A percentile compares a stretch with the other conserved stretches of the same genome.
These are phyloP conservation scores for Brachycybe producta DNA, from an alignment of 2,888 invertebrate species.

Conservation along the genomic window DNA sequence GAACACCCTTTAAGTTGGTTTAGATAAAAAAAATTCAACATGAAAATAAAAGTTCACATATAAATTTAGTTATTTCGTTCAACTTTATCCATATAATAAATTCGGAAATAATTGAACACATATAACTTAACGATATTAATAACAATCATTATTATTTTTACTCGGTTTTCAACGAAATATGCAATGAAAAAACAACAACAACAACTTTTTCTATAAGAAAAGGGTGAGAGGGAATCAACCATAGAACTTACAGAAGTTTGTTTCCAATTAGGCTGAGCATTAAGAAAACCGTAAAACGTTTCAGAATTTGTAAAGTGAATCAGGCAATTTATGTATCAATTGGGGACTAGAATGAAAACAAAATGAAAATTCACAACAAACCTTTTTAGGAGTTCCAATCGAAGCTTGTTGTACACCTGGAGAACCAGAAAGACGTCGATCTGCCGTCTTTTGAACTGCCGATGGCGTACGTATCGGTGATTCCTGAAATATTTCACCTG, in stretches of 20 bases:
- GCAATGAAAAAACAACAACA: not conserved
- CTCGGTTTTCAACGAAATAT: no score
- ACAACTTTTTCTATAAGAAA: not conserved
- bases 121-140: no score
- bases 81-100: no score
- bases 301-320: not conserved
- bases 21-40: no score
- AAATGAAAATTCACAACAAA: conserved; percentile 4
- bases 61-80: no score
- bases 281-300: not conserved
- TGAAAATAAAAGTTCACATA: no score
- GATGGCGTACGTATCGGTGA: conserved; percentile 37
- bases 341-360: not conserved
- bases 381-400: conserved; percentile 40
- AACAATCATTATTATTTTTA: no score
- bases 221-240: no score
- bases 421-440: conserved; percentile 32
- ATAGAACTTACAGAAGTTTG: conserved; percentile 18
- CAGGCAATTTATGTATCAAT: not conserved
- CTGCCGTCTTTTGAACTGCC: conserved; percentile 37
- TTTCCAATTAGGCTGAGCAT: conserved; percentile 17
- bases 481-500: conserved; percentile 25
- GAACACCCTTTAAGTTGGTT: no score
- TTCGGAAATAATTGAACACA: no score
- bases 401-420: conserved; percentile 35